Evolutionary conservation across 2,797 vertebrate species (phyloP).

Genomic region (Chrysolophus pictus): DNA sequence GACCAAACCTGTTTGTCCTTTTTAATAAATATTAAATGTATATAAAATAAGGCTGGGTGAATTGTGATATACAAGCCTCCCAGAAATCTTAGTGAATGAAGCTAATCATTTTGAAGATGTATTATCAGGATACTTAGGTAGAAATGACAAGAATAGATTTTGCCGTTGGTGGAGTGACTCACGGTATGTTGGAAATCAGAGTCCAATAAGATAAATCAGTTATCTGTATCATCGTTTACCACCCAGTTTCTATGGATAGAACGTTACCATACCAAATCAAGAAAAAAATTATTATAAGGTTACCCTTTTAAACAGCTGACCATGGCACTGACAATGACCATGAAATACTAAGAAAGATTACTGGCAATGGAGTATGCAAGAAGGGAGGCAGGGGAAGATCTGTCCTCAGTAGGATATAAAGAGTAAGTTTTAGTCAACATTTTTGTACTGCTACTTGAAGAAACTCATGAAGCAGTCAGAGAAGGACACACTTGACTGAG

Average conservation of each 20-base stretch:
- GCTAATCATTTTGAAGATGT: background rate
- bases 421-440: background rate
- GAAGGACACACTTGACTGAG: background rate
- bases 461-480: background rate
- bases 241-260: background rate
- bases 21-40: background rate
- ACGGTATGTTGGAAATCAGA: background rate
- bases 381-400: background rate
- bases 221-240: conserved; percentile 17
- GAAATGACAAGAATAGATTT: conserved; percentile 33
- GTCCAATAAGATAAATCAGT: conserved; percentile 43
- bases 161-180: conserved; percentile 2
- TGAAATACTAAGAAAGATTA: background rate
- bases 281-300: background rate
- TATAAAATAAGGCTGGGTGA: background rate
- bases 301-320: conserved; percentile 9
- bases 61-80: background rate
- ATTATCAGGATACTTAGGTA: background rate
- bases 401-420: background rate
- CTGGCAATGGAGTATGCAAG: background rate
- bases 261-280: background rate
- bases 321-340: background rate
- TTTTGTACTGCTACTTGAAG: background rate
- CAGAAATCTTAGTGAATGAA: background rate
- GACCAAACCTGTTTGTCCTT: background rate